Evolutionary conservation across 2,888 invertebrate genomes (phyloP).

Genomic region (Nezara viridula): DNA sequence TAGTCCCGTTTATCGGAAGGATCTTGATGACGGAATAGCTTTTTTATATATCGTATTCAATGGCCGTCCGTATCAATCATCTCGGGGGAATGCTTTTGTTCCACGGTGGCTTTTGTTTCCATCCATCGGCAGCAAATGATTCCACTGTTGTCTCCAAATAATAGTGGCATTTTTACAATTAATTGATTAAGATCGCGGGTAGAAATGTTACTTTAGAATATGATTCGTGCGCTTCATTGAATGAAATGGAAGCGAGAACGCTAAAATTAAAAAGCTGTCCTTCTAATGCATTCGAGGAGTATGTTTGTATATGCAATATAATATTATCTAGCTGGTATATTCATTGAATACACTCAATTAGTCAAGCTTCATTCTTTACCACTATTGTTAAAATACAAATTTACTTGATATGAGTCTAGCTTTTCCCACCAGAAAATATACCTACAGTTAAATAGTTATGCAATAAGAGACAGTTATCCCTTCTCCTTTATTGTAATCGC

Average conservation of each 20-base stretch:
- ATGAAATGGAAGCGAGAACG: neutral
- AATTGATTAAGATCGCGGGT: neutral
- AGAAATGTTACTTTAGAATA: neutral
- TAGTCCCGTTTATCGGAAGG: neutral
- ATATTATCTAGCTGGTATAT: no score
- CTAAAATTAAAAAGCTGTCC: no score
- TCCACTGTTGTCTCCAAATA: constrained; percentile 19
- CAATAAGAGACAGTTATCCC: no score
- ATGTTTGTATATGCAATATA: no score
- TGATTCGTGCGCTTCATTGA: neutral
- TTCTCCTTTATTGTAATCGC: no score
- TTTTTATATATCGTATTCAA: neutral
- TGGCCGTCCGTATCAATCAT: neutral
- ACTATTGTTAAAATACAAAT: no score
- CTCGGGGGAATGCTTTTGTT: constrained; percentile 40
- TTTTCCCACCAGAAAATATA: no score
- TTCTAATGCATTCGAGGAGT: no score
- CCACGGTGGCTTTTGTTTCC: neutral
- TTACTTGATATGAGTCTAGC: no score
- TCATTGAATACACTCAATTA: no score
- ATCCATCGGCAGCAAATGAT: constrained; percentile 22
- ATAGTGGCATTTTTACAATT: constrained; percentile 39
- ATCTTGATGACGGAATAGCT: constrained; percentile 38
- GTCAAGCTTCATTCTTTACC: no score
- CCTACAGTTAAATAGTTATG: no score